Percentiles rank a stretch among this genome's conserved stretches.
Evolutionary conservation across 2,797 vertebrate species (phyloP).

Genomic region (Spondyliosoma cantharus): DNA sequence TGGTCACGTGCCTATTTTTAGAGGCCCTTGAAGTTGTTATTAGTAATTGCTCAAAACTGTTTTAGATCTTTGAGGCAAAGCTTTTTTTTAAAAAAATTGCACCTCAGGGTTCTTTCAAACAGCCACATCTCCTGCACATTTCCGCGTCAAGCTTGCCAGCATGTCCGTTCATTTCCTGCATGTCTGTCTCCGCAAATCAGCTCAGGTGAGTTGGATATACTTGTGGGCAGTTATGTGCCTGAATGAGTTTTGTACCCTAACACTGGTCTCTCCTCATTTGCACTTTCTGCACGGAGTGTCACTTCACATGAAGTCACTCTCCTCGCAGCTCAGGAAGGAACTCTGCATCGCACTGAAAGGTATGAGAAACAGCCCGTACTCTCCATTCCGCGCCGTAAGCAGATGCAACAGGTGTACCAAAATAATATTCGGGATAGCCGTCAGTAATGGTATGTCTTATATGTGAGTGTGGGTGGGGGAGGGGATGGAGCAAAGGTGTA

Average conservation of each 20-base stretch:
- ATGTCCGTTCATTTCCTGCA: background rate
- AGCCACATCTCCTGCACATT: background rate
- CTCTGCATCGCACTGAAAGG: background rate
- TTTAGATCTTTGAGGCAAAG: background rate
- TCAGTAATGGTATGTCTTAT: conserved; percentile 1
- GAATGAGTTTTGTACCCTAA: conserved; percentile 18
- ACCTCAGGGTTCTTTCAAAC: background rate
- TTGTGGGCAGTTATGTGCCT: conserved; percentile 6
- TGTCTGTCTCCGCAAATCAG: conserved; percentile 12
- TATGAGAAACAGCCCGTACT: background rate
- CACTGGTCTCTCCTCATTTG: conserved; percentile 34
- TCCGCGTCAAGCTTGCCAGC: background rate
- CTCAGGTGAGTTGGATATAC: conserved; percentile 12
- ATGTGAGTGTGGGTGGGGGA: conserved; percentile 9
- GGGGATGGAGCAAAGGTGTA: background rate
- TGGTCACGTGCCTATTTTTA: conserved; percentile 37
- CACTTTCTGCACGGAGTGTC: conserved; percentile 20
- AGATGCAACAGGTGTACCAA: conserved; percentile 30
- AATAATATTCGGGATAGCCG: conserved; percentile 5
- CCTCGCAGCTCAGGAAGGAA: background rate
- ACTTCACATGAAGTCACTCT: conserved; percentile 18
- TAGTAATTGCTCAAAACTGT: conserved; percentile 1
- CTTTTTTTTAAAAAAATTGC: conserved; percentile 10
- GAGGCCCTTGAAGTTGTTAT: conserved; percentile 17
- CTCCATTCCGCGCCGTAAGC: background rate